Percentiles rank a stretch among this genome's conserved stretches.
Conservation (phyloP, 2,113 vertebrate species). For the Prunella fulvescens region DNA sequence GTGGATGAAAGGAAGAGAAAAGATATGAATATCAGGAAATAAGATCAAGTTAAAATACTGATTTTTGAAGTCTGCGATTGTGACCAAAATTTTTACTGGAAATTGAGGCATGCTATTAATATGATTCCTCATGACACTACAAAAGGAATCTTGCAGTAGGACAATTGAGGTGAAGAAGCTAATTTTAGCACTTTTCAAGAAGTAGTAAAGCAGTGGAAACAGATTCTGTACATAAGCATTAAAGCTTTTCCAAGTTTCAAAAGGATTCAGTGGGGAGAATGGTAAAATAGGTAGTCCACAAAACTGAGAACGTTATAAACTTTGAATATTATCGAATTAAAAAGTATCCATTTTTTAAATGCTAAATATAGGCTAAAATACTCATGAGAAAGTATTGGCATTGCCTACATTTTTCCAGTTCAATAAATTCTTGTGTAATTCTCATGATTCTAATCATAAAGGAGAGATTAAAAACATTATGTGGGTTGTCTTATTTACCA, state of each 20-base stretch:
- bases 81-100: slow-evolving; percentile 21
- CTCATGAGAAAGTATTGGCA: neutral
- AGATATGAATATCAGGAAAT: slow-evolving; percentile 15
- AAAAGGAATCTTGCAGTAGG: neutral
- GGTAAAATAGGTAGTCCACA: neutral
- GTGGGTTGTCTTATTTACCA: neutral
- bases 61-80: neutral
- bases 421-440: neutral
- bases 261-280: neutral
- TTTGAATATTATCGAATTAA: neutral
- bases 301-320: neutral
- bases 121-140: neutral
- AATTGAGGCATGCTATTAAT: slow-evolving; percentile 12
- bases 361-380: neutral
- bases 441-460: neutral
- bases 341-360: neutral
- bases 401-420: neutral
- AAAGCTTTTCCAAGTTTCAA: neutral
- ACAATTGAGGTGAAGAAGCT: neutral
- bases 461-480: neutral
- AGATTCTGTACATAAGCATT: neutral
- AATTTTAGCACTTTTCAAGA: neutral
- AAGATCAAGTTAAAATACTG: neutral
- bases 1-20: neutral
- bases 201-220: neutral